Base-by-base conservation (phyloP, 2,113 vertebrate species). In the Oreochromis tanganicae region DNA sequence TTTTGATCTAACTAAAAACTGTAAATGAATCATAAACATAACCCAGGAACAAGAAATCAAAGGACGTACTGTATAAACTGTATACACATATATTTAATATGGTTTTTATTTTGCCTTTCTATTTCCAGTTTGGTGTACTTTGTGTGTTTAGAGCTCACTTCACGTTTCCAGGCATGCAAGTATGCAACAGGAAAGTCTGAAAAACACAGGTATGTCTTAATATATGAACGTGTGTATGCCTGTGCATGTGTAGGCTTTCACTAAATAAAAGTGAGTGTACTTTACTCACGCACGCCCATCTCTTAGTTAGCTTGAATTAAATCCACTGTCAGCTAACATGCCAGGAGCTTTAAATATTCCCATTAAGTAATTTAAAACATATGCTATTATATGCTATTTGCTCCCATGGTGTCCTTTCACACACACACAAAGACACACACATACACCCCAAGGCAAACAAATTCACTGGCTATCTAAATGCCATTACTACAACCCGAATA, bases 261-360 rank as follows among this genome's bases (percentile, higher is more conserved):
- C 29, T 48, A 2, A 14, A 14, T 17, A 19, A 55, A 38, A 57
- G 57, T 46, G 59, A 59, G 29, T 56, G 29, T 57, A 12, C 27
- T 36, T 32, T 52, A 19, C 14, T 48, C 21, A 14, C 3, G 14
- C 84, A 50, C 2, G 16, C 9, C 34, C 34, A 55, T 48, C 56
- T 93, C 82, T 87, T 94, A 91, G 93, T 95, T 96, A 95, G 81
- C 52, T 92, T 80, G 17, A 27, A 95, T 95, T 95, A 95, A 95
- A 94, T 95, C 91, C 38, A 91, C 92, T 96, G 94, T 96, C 95
- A 96, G 89, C 80, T 5, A 71, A 78, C 84, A 89, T 50, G 86
- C 48, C 83, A 66, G 43, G 29, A 56, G 87, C 81, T 88, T 90
- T 89, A 90, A 87, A 91, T 86, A 83, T 92, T 91, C 89, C 90